A percentile compares a stretch with the other conserved stretches of the same genome.
These are phyloP conservation scores for Vidua chalybeata DNA, from an alignment of 2,113 vertebrate genomes.

Conservation along the genomic window DNA sequence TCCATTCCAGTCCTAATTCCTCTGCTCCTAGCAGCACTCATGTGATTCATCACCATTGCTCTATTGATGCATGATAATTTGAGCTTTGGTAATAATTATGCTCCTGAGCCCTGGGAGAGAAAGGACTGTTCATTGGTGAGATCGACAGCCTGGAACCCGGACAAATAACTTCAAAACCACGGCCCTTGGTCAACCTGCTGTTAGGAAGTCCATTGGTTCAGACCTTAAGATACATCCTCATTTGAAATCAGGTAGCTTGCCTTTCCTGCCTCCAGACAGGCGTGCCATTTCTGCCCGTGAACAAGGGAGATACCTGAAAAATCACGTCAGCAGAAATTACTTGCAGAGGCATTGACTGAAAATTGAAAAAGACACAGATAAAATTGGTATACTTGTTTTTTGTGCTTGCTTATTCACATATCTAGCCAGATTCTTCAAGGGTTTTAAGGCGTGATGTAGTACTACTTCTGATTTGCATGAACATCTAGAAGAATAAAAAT, in stretches of 20 bases:
- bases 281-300: background rate
- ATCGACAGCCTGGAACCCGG: background rate
- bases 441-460: background rate
- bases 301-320: background rate
- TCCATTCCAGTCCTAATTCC: slow-evolving; percentile 1
- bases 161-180: background rate
- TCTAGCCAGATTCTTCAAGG: background rate
- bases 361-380: background rate
- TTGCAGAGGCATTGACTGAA: background rate
- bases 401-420: background rate
- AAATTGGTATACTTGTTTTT: background rate
- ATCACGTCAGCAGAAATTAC: background rate
- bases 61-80: background rate
- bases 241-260: background rate
- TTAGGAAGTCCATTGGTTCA: background rate
- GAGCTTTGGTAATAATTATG: background rate
- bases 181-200: background rate
- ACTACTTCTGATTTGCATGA: background rate
- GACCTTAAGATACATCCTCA: background rate
- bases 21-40: background rate
- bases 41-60: background rate
- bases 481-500: background rate
- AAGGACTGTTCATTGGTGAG: background rate
- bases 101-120: background rate
- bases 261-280: background rate